phyloP scores from a whole-genome alignment of 2,888 invertebrate genomes.

The Euzophera pinguis region DNA sequence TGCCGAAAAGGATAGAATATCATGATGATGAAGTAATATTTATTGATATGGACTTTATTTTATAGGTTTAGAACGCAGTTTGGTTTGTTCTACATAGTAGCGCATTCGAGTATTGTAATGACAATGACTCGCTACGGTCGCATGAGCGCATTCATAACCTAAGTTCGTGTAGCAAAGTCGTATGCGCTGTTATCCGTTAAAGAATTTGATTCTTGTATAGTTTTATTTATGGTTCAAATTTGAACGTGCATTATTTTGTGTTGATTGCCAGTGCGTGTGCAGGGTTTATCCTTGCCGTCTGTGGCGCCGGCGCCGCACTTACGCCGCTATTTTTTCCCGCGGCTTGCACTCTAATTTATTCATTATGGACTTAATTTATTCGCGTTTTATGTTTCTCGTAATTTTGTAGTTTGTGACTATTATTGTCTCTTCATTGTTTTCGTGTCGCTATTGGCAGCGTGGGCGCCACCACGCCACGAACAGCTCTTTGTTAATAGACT shows the following conservation, averaged over 20 bases:
- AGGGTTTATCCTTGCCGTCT: constrained; percentile 59
- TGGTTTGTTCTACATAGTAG: constrained; percentile 48
- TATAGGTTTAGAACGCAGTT: constrained; percentile 53
- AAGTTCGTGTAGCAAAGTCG: constrained; percentile 39
- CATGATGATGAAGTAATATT: constrained; percentile 27
- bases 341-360: constrained; percentile 70
- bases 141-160: constrained; percentile 71
- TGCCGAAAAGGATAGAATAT: constrained; percentile 45
- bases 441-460: constrained; percentile 38
- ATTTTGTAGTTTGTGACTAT: constrained; percentile 63
- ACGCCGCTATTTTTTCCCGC: constrained; percentile 70
- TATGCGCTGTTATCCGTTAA: constrained; percentile 29
- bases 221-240: constrained; percentile 35
- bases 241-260: constrained; percentile 26
- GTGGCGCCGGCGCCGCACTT: constrained; percentile 76
- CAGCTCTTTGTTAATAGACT: constrained; percentile 41
- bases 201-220: constrained; percentile 32
- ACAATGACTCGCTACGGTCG: constrained; percentile 75
- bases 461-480: constrained; percentile 36
- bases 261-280: constrained; percentile 50
- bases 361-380: constrained; percentile 71
- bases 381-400: constrained; percentile 53
- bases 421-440: constrained; percentile 51
- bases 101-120: constrained; percentile 71
- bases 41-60: constrained; percentile 50